A percentile compares a stretch with the other conserved stretches of the same genome.
These are phyloP conservation scores for Carassius auratus DNA, from an alignment of 2,113 vertebrate species.

Conservation along the genomic window DNA sequence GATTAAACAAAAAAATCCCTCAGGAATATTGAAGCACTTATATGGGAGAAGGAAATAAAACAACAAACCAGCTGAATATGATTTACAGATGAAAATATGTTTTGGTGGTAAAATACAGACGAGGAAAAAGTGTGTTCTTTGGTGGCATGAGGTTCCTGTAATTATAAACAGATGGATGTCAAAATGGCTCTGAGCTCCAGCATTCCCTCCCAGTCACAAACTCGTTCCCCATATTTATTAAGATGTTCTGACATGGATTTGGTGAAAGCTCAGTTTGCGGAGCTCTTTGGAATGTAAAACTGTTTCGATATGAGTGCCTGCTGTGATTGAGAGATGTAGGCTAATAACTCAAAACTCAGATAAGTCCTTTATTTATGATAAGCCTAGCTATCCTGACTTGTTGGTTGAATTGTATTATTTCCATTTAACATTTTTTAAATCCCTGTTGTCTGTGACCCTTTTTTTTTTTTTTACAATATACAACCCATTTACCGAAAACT, in stretches of 20 bases:
- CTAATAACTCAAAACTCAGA: neutral
- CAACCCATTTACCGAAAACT: neutral
- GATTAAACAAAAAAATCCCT: slow-evolving; percentile 9
- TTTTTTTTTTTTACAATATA: slow-evolving; percentile 20
- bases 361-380: neutral
- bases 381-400: neutral
- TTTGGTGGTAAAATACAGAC: slow-evolving; percentile 56
- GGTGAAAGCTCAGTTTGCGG: slow-evolving; percentile 3
- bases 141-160: slow-evolving; percentile 57
- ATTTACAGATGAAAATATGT: slow-evolving; percentile 56
- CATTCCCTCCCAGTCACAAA: slow-evolving; percentile 20
- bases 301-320: neutral
- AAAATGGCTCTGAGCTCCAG: slow-evolving; percentile 47
- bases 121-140: slow-evolving; percentile 44
- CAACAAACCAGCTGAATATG: slow-evolving; percentile 45
- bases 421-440: slow-evolving; percentile 4
- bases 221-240: slow-evolving; percentile 30
- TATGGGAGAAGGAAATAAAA: slow-evolving; percentile 30
- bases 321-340: neutral
- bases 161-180: slow-evolving; percentile 65
- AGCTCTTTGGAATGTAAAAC: neutral
- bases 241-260: slow-evolving; percentile 22
- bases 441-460: neutral
- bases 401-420: neutral
- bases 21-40: slow-evolving; percentile 34